Percentiles rank a stretch among this genome's conserved stretches.
phyloP scores from a whole-genome alignment of 2,888 invertebrate genomes.

The Bugulina stolonifera region DNA sequence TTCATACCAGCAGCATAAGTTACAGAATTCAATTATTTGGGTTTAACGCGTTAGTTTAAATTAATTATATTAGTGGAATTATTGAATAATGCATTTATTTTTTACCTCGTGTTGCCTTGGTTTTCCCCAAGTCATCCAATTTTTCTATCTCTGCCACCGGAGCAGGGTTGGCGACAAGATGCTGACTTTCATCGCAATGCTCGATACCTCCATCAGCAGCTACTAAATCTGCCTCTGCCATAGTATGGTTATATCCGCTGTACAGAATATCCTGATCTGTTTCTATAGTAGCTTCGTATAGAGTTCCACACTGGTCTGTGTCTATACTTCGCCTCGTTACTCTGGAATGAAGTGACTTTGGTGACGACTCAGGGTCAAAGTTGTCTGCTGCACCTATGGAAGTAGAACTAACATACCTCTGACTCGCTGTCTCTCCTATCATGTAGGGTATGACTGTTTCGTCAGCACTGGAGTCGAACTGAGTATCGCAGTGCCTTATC shows the following conservation, averaged over 20 bases:
- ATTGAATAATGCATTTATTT: too few relatives aligned
- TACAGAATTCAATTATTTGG: too few relatives aligned
- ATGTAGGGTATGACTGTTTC: slow-evolving; percentile 2
- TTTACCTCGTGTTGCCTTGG: too few relatives aligned
- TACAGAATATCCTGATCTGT: background rate
- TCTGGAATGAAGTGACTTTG: background rate
- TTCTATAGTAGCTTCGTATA: slow-evolving; percentile 4
- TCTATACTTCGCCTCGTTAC: background rate
- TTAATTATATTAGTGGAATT: too few relatives aligned
- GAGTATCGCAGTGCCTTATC: background rate
- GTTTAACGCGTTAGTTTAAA: too few relatives aligned
- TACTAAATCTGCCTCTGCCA: background rate
- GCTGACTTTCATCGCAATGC: slow-evolving; percentile 14
- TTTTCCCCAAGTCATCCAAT: too few relatives aligned
- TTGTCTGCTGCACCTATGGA: background rate
- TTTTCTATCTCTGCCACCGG: background rate
- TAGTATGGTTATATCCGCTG: background rate
- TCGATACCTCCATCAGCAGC: background rate
- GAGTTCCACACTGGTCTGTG: slow-evolving; percentile 8
- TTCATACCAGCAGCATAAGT: too few relatives aligned
- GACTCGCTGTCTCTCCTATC: background rate
- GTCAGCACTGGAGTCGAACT: slow-evolving; percentile 22
- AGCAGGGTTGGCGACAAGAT: background rate
- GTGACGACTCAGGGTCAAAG: slow-evolving; percentile 17
- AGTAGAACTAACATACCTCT: background rate